A percentile compares a stretch with the other conserved stretches of the same genome.
phyloP scores from a whole-genome alignment of 1,140 invertebrate species.

The honey bee (Apis mellifera) region DNA sequence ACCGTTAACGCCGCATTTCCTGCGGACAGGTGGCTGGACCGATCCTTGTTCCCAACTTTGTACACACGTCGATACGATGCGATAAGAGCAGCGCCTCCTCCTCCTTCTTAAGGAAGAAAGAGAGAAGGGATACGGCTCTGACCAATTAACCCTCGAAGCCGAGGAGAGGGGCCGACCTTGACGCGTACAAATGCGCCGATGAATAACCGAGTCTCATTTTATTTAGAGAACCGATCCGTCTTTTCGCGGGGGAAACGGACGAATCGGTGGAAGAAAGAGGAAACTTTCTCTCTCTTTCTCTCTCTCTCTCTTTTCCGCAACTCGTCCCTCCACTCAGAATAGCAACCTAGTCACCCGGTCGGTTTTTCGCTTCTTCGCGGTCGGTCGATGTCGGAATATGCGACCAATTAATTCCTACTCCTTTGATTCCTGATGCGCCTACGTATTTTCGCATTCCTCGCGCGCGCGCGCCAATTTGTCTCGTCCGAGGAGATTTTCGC shows the following conservation, averaged over 20 bases:
- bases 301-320: neutral
- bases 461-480: too few species aligned
- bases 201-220: constrained; percentile 81
- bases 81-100: too few species aligned
- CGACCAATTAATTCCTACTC: constrained; percentile 66
- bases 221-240: constrained; percentile 80
- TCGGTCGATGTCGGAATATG: constrained; percentile 62
- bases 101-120: too few species aligned
- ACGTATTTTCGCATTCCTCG: neutral
- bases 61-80: too few species aligned
- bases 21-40: constrained; percentile 70
- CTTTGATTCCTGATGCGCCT: constrained; percentile 62
- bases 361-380: constrained; percentile 61
- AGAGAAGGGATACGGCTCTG: constrained; percentile 8
- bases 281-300: too few species aligned
- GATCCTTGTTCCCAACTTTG: too few species aligned
- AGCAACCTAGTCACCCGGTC: constrained; percentile 67
- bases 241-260: constrained; percentile 66
- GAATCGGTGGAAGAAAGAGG: constrained; percentile 42
- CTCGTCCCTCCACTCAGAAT: constrained; percentile 71
- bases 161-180: constrained; percentile 68
- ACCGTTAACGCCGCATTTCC: constrained; percentile 75
- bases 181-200: constrained; percentile 80
- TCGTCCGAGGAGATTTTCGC: too few species aligned
- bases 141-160: constrained; percentile 63